Evolutionary conservation across 2,888 invertebrate species (phyloP).

Genomic region (Phorcus lineatus): DNA sequence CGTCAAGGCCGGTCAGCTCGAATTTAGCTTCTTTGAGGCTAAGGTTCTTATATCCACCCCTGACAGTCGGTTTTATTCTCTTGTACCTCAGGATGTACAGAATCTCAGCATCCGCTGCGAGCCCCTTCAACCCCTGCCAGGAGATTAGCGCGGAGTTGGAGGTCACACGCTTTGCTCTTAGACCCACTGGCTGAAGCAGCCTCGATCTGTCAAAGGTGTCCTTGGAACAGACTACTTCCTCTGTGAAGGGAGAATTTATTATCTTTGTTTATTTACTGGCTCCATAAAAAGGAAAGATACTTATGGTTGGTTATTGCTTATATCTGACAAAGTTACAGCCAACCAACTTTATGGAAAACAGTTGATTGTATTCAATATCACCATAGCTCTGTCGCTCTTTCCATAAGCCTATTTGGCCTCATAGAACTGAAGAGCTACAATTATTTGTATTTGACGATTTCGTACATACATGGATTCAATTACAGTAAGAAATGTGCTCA

Average conservation of each 20-base stretch:
- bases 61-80: neutral
- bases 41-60: neutral
- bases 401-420: too few species aligned
- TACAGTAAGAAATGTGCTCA: too few species aligned
- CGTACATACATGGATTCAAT: too few species aligned
- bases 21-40: neutral
- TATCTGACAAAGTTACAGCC: too few species aligned
- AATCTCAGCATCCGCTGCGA: neutral
- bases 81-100: neutral
- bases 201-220: neutral
- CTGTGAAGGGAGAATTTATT: neutral
- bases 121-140: neutral
- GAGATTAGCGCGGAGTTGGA: neutral
- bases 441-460: too few species aligned
- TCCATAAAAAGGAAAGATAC: too few species aligned
- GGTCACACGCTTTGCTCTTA: neutral
- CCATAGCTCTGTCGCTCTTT: too few species aligned
- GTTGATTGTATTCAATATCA: too few species aligned
- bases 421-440: too few species aligned
- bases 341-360: too few species aligned
- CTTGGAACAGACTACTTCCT: neutral
- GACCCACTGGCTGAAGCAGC: neutral
- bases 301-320: too few species aligned
- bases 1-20: conserved; percentile 22
- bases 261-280: too few species aligned